phyloP scores from a whole-genome alignment of 2,113 vertebrate species.

The Etheostoma cragini region DNA sequence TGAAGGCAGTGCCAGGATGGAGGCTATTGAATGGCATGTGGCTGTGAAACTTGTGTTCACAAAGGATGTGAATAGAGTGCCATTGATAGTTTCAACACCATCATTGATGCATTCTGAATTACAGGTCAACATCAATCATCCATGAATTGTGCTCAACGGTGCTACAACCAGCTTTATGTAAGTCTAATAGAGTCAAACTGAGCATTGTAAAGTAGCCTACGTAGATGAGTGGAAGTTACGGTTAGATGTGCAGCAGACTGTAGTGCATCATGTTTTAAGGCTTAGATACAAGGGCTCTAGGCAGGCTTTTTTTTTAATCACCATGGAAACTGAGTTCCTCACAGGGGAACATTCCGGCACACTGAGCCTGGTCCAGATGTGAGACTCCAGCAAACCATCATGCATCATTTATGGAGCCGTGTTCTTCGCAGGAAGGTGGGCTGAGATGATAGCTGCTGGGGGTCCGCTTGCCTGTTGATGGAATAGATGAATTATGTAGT shows the following conservation, averaged over 20 bases:
- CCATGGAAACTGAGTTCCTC: constrained; percentile 77
- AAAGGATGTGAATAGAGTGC: neutral
- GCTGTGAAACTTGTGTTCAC: neutral
- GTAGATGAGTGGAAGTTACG: constrained; percentile 38
- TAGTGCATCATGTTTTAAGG: constrained; percentile 48
- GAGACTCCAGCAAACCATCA: constrained; percentile 43
- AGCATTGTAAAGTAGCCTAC: neutral
- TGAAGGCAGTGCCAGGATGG: neutral
- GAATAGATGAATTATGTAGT: constrained; percentile 7
- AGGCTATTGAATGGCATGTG: neutral
- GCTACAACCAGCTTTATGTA: neutral
- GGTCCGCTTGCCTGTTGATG: constrained; percentile 2
- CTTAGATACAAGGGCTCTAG: constrained; percentile 41
- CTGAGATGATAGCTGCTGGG: constrained; percentile 13
- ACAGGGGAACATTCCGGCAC: constrained; percentile 42
- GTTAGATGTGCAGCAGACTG: constrained; percentile 28
- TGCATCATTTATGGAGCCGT: constrained; percentile 43
- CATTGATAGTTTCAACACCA: neutral
- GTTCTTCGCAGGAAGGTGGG: constrained; percentile 24
- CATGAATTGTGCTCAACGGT: neutral
- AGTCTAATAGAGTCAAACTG: neutral
- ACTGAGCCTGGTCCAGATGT: constrained; percentile 62
- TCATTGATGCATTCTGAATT: neutral
- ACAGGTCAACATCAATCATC: neutral
- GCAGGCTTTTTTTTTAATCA: constrained; percentile 60